These are phyloP conservation scores for Hippocampus mohnikei DNA, from an alignment of 2,113 vertebrate genomes.

Conservation along the genomic window DNA sequence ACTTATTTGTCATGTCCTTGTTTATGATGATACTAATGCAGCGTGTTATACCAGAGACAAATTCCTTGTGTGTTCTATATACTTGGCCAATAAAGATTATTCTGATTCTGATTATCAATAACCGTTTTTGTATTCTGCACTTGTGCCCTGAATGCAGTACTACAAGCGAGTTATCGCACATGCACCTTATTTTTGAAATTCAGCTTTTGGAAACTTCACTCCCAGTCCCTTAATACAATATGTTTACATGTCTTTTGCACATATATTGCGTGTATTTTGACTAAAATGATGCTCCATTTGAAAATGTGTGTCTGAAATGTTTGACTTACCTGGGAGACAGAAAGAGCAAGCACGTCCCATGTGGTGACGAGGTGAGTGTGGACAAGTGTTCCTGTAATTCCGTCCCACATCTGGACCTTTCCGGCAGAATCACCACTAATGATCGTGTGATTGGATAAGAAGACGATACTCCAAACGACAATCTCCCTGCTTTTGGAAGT, in stretches of 20 bases:
- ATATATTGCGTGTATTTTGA: not conserved
- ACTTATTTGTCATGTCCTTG: no score
- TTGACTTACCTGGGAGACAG: slow-evolving; percentile 76
- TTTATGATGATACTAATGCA: no score
- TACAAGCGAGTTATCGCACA: no score
- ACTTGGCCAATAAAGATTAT: no score
- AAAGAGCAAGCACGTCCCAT: slow-evolving; percentile 78
- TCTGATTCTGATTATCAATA: no score
- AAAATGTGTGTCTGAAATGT: not conserved
- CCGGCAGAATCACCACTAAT: slow-evolving; percentile 86
- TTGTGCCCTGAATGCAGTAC: no score
- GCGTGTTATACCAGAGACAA: no score
- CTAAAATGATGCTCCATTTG: not conserved
- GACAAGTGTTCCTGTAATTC: slow-evolving; percentile 77
- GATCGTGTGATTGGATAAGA: slow-evolving; percentile 79
- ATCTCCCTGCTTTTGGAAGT: slow-evolving; percentile 68
- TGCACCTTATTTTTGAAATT: not conserved
- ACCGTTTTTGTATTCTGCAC: no score
- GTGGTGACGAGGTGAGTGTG: slow-evolving; percentile 78
- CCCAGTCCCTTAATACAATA: not conserved
- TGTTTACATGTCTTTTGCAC: not conserved
- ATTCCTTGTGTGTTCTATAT: no score
- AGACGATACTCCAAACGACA: slow-evolving; percentile 84
- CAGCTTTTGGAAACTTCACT: not conserved
- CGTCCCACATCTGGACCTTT: slow-evolving; percentile 91